Conservation (phyloP, 64 coral and sea anemone genomes). For the Acropora tenuis region DNA sequence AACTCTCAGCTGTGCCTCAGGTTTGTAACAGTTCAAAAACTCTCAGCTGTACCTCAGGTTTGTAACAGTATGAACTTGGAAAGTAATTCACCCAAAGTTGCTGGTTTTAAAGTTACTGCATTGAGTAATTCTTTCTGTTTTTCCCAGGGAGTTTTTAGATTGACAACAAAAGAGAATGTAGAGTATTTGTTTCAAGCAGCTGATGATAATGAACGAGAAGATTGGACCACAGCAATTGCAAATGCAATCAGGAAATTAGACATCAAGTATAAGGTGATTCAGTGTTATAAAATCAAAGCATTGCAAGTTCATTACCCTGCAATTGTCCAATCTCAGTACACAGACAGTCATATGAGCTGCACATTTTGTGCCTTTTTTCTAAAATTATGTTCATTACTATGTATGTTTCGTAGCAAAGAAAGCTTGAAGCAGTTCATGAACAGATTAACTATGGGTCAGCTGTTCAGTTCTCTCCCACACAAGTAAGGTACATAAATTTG, state of each 20-base stretch:
- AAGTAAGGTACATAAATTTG: conserved; percentile 1
- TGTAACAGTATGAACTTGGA: too few species aligned
- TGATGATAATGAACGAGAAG: conserved; percentile 79
- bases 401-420: not conserved
- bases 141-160: conserved; percentile 83
- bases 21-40: too few species aligned
- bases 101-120: too few species aligned
- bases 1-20: too few species aligned
- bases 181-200: conserved; percentile 95
- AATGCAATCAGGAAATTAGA: conserved; percentile 84
- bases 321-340: too few species aligned
- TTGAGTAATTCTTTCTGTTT: not conserved
- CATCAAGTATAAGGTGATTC: conserved; percentile 76
- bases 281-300: not conserved
- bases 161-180: conserved; percentile 75
- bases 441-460: not conserved
- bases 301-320: too few species aligned
- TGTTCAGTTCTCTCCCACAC: conserved; percentile 11
- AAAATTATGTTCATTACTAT: not conserved
- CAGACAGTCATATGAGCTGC: not conserved
- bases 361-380: not conserved
- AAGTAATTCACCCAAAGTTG: too few species aligned
- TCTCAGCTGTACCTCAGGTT: too few species aligned
- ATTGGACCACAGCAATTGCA: conserved; percentile 89
- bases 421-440: not conserved